These are phyloP conservation scores for Homarus gammarus DNA, from an alignment of 2,888 invertebrate species.

Conservation along the genomic window DNA sequence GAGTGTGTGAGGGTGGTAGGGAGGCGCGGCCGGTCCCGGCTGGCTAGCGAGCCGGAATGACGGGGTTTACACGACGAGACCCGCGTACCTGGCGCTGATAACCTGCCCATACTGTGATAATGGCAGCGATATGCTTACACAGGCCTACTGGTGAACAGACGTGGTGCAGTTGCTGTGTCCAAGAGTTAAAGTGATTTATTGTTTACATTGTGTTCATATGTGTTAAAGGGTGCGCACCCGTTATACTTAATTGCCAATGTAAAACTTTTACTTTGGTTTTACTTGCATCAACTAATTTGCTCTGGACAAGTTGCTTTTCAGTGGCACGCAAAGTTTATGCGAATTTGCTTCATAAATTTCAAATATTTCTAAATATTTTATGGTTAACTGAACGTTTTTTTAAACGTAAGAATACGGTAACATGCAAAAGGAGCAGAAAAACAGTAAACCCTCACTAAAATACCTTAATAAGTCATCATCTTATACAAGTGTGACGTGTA, in stretches of 20 bases:
- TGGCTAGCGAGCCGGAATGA: conserved; percentile 1
- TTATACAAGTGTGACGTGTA: conserved; percentile 20
- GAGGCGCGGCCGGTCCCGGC: conserved; percentile 29
- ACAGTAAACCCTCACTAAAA: background rate
- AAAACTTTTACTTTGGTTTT: background rate
- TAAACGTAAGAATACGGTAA: no score
- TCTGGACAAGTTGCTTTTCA: background rate
- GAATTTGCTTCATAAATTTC: no score
- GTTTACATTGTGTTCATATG: no score
- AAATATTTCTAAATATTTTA: no score
- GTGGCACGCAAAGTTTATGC: no score
- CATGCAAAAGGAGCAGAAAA: background rate
- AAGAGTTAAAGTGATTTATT: background rate
- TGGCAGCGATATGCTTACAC: conserved; percentile 4
- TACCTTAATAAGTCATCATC: conserved; percentile 10
- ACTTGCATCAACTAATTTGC: background rate
- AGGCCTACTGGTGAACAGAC: background rate
- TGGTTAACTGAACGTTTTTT: no score
- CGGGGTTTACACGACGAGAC: background rate
- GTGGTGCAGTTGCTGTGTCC: background rate
- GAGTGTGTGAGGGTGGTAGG: background rate
- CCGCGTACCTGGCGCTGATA: background rate
- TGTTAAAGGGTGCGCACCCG: background rate
- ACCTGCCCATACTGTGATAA: background rate
- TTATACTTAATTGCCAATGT: background rate